Conservation (phyloP, 2,797 vertebrate genomes). For the Phyllotis vaccarum region DNA sequence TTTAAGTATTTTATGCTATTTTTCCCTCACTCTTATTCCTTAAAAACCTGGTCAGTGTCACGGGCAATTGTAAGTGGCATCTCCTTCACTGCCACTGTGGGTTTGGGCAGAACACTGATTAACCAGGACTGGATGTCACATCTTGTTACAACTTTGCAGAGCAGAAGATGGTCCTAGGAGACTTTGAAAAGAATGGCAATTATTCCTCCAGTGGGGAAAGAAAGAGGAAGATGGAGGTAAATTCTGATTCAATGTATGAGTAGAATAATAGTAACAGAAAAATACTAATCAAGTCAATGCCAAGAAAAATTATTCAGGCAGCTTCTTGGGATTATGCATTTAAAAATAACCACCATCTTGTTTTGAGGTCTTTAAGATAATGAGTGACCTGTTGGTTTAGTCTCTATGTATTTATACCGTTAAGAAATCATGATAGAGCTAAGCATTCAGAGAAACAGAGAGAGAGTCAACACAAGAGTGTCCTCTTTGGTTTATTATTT, state of each 20-base stretch:
- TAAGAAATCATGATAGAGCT: not conserved
- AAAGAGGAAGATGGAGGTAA: not conserved
- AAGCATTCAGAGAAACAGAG: not conserved
- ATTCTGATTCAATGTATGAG: conserved; percentile 12
- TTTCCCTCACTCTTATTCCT: conserved; percentile 83
- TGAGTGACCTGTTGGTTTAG: not conserved
- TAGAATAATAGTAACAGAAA: conserved; percentile 1
- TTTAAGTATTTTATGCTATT: conserved; percentile 89
- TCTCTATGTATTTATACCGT: conserved; percentile 59
- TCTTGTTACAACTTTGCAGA: conserved; percentile 92
- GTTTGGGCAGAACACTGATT: conserved; percentile 91
- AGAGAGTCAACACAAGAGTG: not conserved
- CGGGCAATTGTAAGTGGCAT: conserved; percentile 84
- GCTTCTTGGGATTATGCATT: conserved; percentile 39
- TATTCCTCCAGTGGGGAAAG: conserved; percentile 77
- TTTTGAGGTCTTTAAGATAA: conserved; percentile 64
- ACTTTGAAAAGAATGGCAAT: conserved; percentile 85
- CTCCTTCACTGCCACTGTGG: conserved; percentile 80
- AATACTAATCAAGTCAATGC: not conserved
- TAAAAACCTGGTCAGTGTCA: conserved; percentile 89
- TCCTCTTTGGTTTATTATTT: not conserved
- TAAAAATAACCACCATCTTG: conserved; percentile 13
- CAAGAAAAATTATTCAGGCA: not conserved
- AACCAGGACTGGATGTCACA: conserved; percentile 94
- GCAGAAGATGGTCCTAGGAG: conserved; percentile 89